A percentile compares a stretch with the other conserved stretches of the same genome.
phyloP scores from a whole-genome alignment of 2,888 invertebrate species.

The Thymelicus acteon region DNA sequence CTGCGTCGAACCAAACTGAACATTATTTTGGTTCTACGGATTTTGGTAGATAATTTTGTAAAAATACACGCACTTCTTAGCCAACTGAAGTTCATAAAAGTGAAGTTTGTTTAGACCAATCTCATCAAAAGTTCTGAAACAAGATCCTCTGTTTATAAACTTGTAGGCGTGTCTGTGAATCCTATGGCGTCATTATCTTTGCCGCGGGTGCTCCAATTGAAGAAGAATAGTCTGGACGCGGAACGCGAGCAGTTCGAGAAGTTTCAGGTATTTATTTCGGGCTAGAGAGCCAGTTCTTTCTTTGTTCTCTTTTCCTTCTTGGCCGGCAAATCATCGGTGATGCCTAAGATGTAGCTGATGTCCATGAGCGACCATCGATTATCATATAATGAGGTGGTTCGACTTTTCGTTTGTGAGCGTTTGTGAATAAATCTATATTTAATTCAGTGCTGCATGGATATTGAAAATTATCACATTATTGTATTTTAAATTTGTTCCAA shows the following conservation, averaged over 20 bases:
- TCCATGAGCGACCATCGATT: no score
- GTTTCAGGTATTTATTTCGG: conserved; percentile 86
- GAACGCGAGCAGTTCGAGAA: conserved; percentile 94
- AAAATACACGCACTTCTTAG: conserved; percentile 1
- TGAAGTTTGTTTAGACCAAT: background rate
- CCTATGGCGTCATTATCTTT: conserved; percentile 90
- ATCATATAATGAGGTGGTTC: no score
- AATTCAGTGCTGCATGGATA: no score
- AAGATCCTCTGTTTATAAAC: conserved; percentile 46
- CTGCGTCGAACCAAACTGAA: background rate
- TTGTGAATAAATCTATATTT: no score
- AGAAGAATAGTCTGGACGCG: conserved; percentile 90
- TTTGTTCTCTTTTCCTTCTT: no score
- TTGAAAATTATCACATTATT: no score
- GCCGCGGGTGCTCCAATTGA: conserved; percentile 88
- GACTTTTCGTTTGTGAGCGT: no score
- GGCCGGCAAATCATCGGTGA: no score
- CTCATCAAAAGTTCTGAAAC: conserved; percentile 11
- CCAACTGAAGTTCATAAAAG: background rate
- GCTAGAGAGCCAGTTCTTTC: no score
- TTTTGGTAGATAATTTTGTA: background rate
- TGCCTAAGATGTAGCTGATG: no score
- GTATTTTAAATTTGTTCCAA: no score
- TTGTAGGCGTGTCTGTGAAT: conserved; percentile 62
- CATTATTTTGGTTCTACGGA: background rate